These are phyloP conservation scores for Brachynemurus nebulosus DNA, from an alignment of 2,888 invertebrate genomes.

Conservation along the genomic window DNA sequence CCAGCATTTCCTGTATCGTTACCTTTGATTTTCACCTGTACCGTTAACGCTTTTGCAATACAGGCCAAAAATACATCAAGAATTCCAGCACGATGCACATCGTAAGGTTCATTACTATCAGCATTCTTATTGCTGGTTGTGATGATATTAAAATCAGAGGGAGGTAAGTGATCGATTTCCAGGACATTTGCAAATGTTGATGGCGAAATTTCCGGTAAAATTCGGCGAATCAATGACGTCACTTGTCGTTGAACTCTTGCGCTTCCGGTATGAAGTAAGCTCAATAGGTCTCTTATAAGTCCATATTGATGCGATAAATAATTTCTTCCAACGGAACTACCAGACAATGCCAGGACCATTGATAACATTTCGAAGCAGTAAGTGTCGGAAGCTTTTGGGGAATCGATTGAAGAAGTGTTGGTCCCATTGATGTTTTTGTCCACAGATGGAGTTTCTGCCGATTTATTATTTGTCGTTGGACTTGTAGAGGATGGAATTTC, in stretches of 20 bases:
- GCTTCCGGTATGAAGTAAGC: slow-evolving; percentile 83
- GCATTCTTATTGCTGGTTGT: slow-evolving; percentile 38
- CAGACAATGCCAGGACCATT: slow-evolving; percentile 86
- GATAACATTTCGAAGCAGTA: slow-evolving; percentile 97
- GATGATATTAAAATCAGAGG: slow-evolving; percentile 62
- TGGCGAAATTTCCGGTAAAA: slow-evolving; percentile 81
- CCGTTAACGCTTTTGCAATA: slow-evolving; percentile 78
- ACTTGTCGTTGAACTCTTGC: slow-evolving; percentile 91
- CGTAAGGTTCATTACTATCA: slow-evolving; percentile 32
- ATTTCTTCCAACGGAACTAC: slow-evolving; percentile 77
- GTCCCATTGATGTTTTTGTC: slow-evolving; percentile 17
- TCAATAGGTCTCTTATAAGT: slow-evolving; percentile 68
- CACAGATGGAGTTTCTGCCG: slow-evolving; percentile 26
- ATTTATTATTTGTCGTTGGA: slow-evolving; percentile 23
- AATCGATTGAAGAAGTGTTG: slow-evolving; percentile 29
- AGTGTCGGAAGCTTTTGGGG: slow-evolving; percentile 54
- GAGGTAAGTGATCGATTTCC: slow-evolving; percentile 54
- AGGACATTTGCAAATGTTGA: slow-evolving; percentile 65
- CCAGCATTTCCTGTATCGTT: slow-evolving; percentile 32
- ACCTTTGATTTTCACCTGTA: slow-evolving; percentile 74
- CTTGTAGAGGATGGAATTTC: slow-evolving; percentile 23
- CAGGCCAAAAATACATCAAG: slow-evolving; percentile 83
- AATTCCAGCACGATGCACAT: slow-evolving; percentile 37
- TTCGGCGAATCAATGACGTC: slow-evolving; percentile 70
- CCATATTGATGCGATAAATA: slow-evolving; percentile 84